These are phyloP conservation scores for Pseudotriccus pelzelni DNA, from an alignment of 2,797 vertebrate genomes.

Conservation along the genomic window DNA sequence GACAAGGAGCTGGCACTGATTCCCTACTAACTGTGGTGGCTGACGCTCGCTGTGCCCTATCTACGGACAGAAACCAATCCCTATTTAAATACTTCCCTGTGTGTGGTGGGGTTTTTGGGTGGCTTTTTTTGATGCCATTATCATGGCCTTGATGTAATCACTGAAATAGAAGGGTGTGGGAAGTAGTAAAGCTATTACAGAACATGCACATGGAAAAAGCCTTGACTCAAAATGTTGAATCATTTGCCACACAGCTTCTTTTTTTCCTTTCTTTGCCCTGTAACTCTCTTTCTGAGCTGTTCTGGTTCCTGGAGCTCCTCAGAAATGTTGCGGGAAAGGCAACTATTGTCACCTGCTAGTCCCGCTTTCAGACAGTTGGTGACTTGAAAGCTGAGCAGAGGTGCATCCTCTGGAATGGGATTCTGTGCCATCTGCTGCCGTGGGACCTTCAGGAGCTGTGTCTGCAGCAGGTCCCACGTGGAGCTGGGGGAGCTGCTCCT, in stretches of 20 bases:
- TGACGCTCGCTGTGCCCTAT: not conserved
- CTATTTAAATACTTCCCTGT: not conserved
- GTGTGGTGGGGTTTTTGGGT: conserved; percentile 12
- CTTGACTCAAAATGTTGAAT: conserved; percentile 67
- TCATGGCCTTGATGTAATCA: conserved; percentile 65
- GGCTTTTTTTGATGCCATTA: conserved; percentile 58
- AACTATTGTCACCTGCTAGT: not conserved
- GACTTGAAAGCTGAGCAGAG: not conserved
- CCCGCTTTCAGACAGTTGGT: not conserved
- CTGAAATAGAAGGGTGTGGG: conserved; percentile 67
- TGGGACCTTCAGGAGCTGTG: not conserved
- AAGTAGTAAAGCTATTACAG: conserved; percentile 66
- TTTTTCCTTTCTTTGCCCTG: not conserved
- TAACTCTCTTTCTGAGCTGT: conserved; percentile 7
- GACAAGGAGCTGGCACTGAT: not conserved
- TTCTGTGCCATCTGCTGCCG: not conserved
- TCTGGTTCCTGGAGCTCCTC: not conserved
- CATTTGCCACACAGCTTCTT: not conserved
- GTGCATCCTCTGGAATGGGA: not conserved
- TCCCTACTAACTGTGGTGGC: not conserved
- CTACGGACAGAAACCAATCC: not conserved
- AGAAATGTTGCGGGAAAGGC: not conserved
- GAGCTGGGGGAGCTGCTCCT: not conserved
- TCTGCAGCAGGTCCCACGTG: not conserved
- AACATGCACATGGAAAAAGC: conserved; percentile 57